Evolutionary conservation across 2,113 vertebrate genomes (phyloP), one percentile per base, ranked within the genome.

Genomic region (Pangasianodon hypophthalmus): DNA sequence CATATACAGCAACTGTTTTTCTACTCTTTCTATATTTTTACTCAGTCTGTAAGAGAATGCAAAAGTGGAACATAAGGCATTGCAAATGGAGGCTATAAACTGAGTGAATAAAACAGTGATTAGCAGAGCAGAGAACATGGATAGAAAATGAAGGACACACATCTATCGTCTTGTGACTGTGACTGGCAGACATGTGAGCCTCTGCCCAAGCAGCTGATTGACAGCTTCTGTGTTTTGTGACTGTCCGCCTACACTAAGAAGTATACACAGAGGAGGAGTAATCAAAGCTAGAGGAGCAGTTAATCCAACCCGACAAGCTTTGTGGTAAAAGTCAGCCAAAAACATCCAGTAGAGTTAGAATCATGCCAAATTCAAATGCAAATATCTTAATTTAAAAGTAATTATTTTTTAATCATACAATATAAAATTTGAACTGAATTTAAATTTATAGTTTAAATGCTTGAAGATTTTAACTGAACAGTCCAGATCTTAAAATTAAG

Each of bases 171-270:
- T 32, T 52, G 41, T 79, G 26, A 77, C 73, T 85, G 19, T 79
- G 44, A 77, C 29, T 50, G 56, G 19, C 54, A 86, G 71, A 44
- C 21, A 81, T 81, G 60, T 46, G 32, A 7, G 26, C 58, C 29
- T 82, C 60, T 86, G 37, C 50, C 48, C 73, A 82, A 67, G 85
- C 52, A n/a, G 85, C 18, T 86, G 89, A 90, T 46, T 67, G 56
- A 80, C 88, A 56, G 32, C 26, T 41, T 82, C 67, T 82, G 58
- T 48, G 24, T 81, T 14, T n/a, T 50, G 69, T 79, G 26, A 32
- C 88, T 86, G 18, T 67, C 64, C 10, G 44, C 54, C 54, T 79
- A 58, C 24, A 48, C 54, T 29, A 29, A 46, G 54, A 58, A n/a
- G 21, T 58, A 77, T 75, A 46, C 54, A 58, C 56, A 29, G 41